Conservation (phyloP, 1,140 invertebrate species). For the Penaeus chinensis region DNA sequence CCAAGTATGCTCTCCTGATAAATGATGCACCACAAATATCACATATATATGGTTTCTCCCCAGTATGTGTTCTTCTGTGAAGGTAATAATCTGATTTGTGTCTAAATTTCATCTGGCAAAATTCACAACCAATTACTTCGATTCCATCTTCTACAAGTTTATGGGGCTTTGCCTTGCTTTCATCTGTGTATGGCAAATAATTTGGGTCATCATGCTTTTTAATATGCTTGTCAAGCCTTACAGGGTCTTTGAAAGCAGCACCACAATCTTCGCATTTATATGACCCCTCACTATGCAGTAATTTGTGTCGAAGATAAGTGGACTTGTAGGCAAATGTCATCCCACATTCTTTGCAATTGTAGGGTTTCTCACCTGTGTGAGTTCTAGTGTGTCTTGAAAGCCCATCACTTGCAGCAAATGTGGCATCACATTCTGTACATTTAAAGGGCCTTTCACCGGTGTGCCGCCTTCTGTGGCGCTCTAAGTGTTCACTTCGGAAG, state of each 20-base stretch:
- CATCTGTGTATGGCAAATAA: constrained; percentile 21
- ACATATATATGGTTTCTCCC: constrained; percentile 48
- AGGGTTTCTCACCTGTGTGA: constrained; percentile 49
- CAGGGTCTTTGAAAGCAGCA: constrained; percentile 38
- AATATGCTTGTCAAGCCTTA: constrained; percentile 34
- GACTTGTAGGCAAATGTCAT: constrained; percentile 53
- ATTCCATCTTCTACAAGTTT: constrained; percentile 39
- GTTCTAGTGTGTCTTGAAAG: constrained; percentile 48
- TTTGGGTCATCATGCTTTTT: constrained; percentile 50
- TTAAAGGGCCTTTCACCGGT: constrained; percentile 54
- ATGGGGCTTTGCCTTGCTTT: constrained; percentile 29
- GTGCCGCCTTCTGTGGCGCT: constrained; percentile 47
- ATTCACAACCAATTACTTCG: constrained; percentile 41
- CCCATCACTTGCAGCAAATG: constrained; percentile 58
- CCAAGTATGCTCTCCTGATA: constrained; percentile 36
- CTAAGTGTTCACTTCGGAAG: constrained; percentile 51
- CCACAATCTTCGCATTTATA: constrained; percentile 49
- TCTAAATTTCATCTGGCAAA: constrained; percentile 55
- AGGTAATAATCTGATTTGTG: constrained; percentile 50
- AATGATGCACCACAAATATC: constrained; percentile 47
- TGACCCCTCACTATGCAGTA: constrained; percentile 32
- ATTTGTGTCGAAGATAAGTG: constrained; percentile 43
- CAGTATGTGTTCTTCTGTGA: constrained; percentile 46
- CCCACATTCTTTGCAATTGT: constrained; percentile 44
- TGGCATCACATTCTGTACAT: constrained; percentile 56